A percentile compares a stretch with the other conserved stretches of the same genome.
Conservation (phyloP, 2,888 invertebrate species). For the Monopis laevigella region DNA sequence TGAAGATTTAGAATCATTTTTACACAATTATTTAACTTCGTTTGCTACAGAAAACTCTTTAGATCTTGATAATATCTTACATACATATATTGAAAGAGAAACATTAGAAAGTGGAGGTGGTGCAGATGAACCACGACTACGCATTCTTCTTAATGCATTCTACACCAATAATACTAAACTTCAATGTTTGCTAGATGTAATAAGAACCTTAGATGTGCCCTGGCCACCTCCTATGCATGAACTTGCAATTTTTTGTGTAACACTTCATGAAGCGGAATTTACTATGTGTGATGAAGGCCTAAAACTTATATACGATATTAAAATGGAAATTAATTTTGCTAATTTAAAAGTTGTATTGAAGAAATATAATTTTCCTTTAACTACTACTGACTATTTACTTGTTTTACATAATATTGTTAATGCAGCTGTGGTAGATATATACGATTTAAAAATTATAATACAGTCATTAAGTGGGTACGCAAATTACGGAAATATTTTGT, state of each 20-base stretch:
- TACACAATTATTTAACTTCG: slow-evolving; percentile 47
- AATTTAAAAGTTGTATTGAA: slow-evolving; percentile 54
- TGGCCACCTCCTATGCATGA: slow-evolving; percentile 42
- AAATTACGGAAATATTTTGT: slow-evolving; percentile 41
- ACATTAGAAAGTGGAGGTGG: slow-evolving; percentile 47
- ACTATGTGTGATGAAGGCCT: slow-evolving; percentile 43
- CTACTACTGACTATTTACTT: slow-evolving; percentile 43
- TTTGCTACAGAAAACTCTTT: slow-evolving; percentile 47
- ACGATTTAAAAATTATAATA: slow-evolving; percentile 44
- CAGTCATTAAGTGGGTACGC: slow-evolving; percentile 35
- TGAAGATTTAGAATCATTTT: slow-evolving; percentile 49
- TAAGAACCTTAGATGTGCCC: slow-evolving; percentile 54
- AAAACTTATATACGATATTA: slow-evolving; percentile 42
- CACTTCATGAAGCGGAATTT: slow-evolving; percentile 41
- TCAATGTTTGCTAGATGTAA: slow-evolving; percentile 48
- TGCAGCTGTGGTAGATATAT: slow-evolving; percentile 34
- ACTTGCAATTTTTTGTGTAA: slow-evolving; percentile 40
- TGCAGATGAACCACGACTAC: slow-evolving; percentile 44
- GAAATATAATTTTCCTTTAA: slow-evolving; percentile 53
- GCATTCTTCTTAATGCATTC: slow-evolving; percentile 44
- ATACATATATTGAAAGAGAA: slow-evolving; percentile 49
- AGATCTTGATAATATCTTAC: slow-evolving; percentile 49
- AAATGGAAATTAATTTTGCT: slow-evolving; percentile 50
- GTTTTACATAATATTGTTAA: slow-evolving; percentile 48
- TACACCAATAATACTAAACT: slow-evolving; percentile 41